Percentiles rank a stretch among this genome's conserved stretches.
Conservation (phyloP, 2,888 invertebrate genomes). For the Ormyrus pomaceus region DNA sequence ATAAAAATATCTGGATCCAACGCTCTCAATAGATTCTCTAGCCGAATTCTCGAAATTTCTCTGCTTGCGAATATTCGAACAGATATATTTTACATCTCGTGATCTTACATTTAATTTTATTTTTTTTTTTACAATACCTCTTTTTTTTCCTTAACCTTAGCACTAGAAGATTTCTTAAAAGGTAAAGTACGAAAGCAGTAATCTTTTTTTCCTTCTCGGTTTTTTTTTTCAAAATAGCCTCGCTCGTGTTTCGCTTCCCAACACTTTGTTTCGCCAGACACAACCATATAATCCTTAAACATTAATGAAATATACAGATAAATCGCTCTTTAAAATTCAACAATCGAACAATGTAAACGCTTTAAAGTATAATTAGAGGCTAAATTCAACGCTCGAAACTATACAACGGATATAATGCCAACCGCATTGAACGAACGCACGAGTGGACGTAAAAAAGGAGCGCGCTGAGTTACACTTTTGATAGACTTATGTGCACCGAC, state of each 20-base stretch:
- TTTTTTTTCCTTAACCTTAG: constrained; percentile 22
- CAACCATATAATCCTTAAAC: constrained; percentile 34
- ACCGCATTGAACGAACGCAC: constrained; percentile 45
- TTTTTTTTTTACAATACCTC: constrained; percentile 22
- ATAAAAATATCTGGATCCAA: neutral
- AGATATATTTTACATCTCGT: constrained; percentile 13
- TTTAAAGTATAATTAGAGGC: constrained; percentile 46
- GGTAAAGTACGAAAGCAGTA: constrained; percentile 35
- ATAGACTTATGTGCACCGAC: constrained; percentile 12
- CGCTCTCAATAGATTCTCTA: constrained; percentile 10
- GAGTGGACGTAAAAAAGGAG: constrained; percentile 44
- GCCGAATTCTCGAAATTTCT: constrained; percentile 26
- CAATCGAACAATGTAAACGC: constrained; percentile 54
- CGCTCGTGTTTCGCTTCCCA: neutral
- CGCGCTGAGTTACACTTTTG: neutral
- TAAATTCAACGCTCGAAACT: constrained; percentile 47
- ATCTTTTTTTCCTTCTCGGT: neutral
- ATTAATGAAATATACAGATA: constrained; percentile 50
- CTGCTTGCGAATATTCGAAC: constrained; percentile 1
- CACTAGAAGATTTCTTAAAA: constrained; percentile 19
- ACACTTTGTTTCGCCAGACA: neutral
- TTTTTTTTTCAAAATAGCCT: neutral
- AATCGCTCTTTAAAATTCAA: constrained; percentile 54
- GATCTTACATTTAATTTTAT: constrained; percentile 5
- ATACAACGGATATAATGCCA: constrained; percentile 28